A percentile compares a stretch with the other conserved stretches of the same genome.
Evolutionary conservation across 1,140 invertebrate species (phyloP).

Genomic region (Manduca sexta): DNA sequence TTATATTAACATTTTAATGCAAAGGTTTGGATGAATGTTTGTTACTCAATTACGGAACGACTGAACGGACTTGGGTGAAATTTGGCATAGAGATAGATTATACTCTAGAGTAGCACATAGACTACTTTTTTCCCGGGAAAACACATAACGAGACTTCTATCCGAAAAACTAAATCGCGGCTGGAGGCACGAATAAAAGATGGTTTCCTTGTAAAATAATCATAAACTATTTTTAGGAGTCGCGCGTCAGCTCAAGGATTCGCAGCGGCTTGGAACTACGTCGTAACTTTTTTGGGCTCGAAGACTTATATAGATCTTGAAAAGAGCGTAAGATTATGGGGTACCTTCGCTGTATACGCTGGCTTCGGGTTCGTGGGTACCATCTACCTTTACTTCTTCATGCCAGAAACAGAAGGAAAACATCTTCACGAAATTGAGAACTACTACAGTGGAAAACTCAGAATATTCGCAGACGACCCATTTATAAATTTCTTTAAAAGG

Average conservation of each 20-base stretch:
- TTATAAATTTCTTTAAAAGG: constrained; percentile 48
- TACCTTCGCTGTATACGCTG: constrained; percentile 77
- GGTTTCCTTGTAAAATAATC: no score
- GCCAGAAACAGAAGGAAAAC: constrained; percentile 88
- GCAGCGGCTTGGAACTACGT: constrained; percentile 75
- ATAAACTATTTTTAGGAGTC: constrained; percentile 50
- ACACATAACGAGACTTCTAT: no score
- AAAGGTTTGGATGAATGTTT: no score
- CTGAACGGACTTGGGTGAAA: no score
- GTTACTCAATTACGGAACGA: no score
- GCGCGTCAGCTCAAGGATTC: constrained; percentile 74
- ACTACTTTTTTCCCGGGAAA: no score
- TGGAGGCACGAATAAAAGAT: no score
- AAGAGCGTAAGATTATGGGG: constrained; percentile 69
- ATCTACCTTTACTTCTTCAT: constrained; percentile 78
- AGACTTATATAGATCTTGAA: constrained; percentile 75
- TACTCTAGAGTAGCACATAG: no score
- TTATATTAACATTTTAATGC: no score
- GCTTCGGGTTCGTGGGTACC: constrained; percentile 74
- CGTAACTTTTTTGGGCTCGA: constrained; percentile 76
- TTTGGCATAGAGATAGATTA: no score
- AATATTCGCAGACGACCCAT: constrained; percentile 58
- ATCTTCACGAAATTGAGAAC: constrained; percentile 82
- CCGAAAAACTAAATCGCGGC: no score
- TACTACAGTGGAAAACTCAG: constrained; percentile 71